Evolutionary conservation across 2,797 vertebrate species (phyloP).

Genomic region (Tiaroga cobitis): DNA sequence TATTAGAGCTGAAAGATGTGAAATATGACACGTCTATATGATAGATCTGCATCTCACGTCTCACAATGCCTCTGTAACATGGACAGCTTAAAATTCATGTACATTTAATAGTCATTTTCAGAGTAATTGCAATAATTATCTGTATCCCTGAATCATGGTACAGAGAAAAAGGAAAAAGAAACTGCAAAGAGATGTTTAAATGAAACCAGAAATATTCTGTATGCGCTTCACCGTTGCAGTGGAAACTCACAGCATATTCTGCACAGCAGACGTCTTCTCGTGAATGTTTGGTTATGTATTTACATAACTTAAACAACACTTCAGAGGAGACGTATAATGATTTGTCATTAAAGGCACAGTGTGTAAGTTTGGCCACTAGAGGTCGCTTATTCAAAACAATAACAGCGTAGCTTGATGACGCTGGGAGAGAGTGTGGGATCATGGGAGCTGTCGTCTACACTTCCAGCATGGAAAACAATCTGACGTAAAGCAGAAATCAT

Average conservation of each 20-base stretch:
- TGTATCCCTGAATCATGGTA: not conserved
- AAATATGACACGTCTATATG: conserved; percentile 10
- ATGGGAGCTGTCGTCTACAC: too few relatives aligned
- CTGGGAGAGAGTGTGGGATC: too few relatives aligned
- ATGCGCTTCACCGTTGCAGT: not conserved
- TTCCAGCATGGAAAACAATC: not conserved
- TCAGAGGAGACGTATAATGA: not conserved
- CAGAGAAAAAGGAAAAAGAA: not conserved
- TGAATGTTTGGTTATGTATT: too few relatives aligned
- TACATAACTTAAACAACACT: not conserved
- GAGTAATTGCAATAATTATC: not conserved
- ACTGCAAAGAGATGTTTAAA: not conserved
- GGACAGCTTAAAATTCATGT: not conserved
- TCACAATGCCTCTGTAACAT: not conserved
- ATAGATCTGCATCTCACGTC: conserved; percentile 52
- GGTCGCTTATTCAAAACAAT: not conserved
- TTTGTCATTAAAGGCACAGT: not conserved
- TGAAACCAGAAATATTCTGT: too few relatives aligned
- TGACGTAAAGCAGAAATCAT: too few relatives aligned
- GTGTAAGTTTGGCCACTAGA: not conserved
- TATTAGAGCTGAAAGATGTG: conserved; percentile 63
- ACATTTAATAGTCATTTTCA: not conserved
- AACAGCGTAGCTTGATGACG: not conserved
- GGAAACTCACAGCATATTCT: not conserved
- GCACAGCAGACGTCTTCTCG: not conserved